Conservation (phyloP, 2,113 vertebrate genomes). For the Nyctereutes procyonoides region DNA sequence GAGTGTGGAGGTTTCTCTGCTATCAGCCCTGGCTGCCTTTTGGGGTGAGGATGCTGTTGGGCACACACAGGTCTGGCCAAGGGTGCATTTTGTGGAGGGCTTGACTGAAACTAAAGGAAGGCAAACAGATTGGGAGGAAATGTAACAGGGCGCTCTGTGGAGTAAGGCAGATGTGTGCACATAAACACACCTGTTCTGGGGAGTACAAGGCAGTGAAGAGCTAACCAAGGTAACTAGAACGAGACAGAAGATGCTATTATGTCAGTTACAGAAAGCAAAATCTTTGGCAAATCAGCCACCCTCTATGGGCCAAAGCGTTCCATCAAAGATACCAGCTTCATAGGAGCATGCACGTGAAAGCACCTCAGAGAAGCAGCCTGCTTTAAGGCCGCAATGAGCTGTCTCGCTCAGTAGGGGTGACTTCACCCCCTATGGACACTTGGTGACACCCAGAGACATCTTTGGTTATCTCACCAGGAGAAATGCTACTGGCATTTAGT, state of each 20-base stretch:
- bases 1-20: neutral
- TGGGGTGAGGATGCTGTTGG: neutral
- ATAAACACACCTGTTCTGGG: conserved; percentile 43
- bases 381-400: neutral
- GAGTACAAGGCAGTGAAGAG: neutral
- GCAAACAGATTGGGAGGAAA: conserved; percentile 36
- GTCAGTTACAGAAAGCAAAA: neutral
- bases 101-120: neutral
- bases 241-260: neutral
- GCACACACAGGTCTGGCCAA: neutral
- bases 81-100: neutral
- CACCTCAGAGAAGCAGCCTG: neutral
- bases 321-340: neutral
- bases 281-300: neutral
- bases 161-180: conserved; percentile 32
- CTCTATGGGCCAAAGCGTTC: neutral
- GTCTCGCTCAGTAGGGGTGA: neutral
- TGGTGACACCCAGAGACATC: neutral
- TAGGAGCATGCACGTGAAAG: neutral
- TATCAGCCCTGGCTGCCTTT: neutral
- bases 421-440: neutral
- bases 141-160: neutral
- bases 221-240: neutral
- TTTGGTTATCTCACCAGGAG: neutral
- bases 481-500: neutral